Evolutionary conservation across 2,888 invertebrate genomes (phyloP), one percentile per base, ranked within the genome.

Genomic region (Ectemnius cavifrons): DNA sequence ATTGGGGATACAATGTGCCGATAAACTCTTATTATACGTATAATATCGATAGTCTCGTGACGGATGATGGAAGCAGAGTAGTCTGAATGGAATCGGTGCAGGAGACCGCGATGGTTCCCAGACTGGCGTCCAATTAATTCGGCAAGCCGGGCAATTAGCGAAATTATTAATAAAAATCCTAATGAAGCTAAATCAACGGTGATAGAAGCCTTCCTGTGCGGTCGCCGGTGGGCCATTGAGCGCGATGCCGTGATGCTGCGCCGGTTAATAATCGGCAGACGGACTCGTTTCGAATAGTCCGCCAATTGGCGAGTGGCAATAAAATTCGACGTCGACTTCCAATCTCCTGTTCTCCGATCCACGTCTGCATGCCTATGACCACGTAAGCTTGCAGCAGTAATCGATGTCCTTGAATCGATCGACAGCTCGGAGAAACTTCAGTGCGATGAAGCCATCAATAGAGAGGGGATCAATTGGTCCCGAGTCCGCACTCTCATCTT

Each of bases 191-290:
- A 89, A 89, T 89, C 85, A 85, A 76, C 85, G 80, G 82, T 88
- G 87, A 88, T 90, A 86, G 86, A 88, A 90, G 88, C 81, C 90
- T 89, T 90, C 89, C 90, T 90, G 90, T 89, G 89, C 89, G 90
- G 90, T 87, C 88, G 78, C 66, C 67, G 74, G 80, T 73, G 81
- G 67, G 75, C 79, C 80, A 82, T 84, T 80, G 82, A 37, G 37
- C 73, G 68, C 59, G 74, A 67, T 37, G 37, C 67, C 63, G 65
- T 77, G 78, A 80, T 75, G 81, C 74, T 37, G 37, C 37, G 79
- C 78, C 76, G 69, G 80, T 85, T 82, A 78, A 80, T 85, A 84
- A 87, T 82, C 83, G 78, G 73, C 79, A 81, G 75, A 37, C 37
- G 37, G 37, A 37, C 84, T 79, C 83, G 83, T 84, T 81, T 83